Conservation (phyloP, 2,797 vertebrate genomes). For the Brachyalestes nurse region DNA sequence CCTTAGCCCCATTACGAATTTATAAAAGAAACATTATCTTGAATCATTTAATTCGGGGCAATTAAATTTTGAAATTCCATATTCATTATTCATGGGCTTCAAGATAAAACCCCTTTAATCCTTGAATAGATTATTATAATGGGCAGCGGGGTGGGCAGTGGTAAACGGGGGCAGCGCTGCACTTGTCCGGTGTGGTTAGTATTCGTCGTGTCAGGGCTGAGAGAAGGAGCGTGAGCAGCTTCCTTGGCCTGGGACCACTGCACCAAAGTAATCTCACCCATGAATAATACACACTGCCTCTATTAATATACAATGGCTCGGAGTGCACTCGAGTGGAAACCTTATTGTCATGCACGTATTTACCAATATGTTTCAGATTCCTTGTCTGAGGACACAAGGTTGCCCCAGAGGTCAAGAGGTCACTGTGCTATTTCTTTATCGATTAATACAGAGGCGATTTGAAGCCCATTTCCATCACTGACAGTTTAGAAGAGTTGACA, state of each 20-base stretch:
- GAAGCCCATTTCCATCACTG: neutral
- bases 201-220: slow-evolving; percentile 72
- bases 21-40: slow-evolving; percentile 88
- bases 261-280: slow-evolving; percentile 71
- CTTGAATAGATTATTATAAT: slow-evolving; percentile 86
- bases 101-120: slow-evolving; percentile 85
- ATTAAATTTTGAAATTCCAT: slow-evolving; percentile 81
- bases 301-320: slow-evolving; percentile 73
- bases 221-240: slow-evolving; percentile 56
- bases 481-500: slow-evolving; percentile 1
- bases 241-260: slow-evolving; percentile 69
- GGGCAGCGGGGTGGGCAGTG: slow-evolving; percentile 71
- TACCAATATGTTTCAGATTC: slow-evolving; percentile 55
- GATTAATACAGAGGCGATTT: neutral
- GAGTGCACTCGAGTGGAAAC: slow-evolving; percentile 64
- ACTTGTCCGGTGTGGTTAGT: slow-evolving; percentile 80
- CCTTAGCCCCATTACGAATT: slow-evolving; percentile 79
- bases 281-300: slow-evolving; percentile 79
- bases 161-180: slow-evolving; percentile 71
- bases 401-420: neutral
- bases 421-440: neutral
- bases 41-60: slow-evolving; percentile 89
- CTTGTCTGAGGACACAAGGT: neutral
- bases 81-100: slow-evolving; percentile 84
- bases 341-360: slow-evolving; percentile 70